Evolutionary conservation across 2,888 invertebrate genomes (phyloP).

Genomic region (Esperia sulphurella): DNA sequence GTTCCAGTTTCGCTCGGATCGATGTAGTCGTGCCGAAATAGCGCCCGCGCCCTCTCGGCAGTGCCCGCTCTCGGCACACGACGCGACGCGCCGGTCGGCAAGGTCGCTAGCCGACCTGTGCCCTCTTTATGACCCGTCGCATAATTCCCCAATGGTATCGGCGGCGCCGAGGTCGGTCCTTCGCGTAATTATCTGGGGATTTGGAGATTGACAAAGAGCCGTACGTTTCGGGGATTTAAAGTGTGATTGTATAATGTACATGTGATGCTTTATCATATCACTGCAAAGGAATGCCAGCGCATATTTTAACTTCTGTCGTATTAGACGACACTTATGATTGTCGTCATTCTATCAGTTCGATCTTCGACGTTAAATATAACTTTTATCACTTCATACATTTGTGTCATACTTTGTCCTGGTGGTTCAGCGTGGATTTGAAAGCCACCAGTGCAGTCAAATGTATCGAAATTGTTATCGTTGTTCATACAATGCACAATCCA

Average conservation of each 20-base stretch:
- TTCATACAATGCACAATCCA: too few species aligned
- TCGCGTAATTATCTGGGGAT: conserved; percentile 26
- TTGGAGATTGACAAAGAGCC: background rate
- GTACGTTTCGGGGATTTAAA: background rate
- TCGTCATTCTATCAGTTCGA: too few species aligned
- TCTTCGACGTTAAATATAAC: too few species aligned
- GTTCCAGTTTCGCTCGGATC: conserved; percentile 60
- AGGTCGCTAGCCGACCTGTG: conserved; percentile 58
- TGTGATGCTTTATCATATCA: background rate
- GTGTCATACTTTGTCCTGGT: too few species aligned
- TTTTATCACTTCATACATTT: too few species aligned
- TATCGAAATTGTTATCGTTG: too few species aligned
- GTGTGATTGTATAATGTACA: too few species aligned
- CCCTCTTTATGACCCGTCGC: conserved; percentile 52
- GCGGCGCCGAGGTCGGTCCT: conserved; percentile 21
- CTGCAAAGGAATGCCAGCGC: background rate
- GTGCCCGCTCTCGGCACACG: conserved; percentile 22
- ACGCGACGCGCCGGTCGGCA: conserved; percentile 36
- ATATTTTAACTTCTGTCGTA: too few species aligned
- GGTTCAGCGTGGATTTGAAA: too few species aligned
- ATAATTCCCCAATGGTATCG: conserved; percentile 27
- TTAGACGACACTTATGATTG: too few species aligned
- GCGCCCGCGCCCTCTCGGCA: too few species aligned
- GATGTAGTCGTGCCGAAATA: conserved; percentile 61
- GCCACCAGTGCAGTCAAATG: too few species aligned